phyloP scores from a whole-genome alignment of 2,888 invertebrate species.

The Omphaloscelis lunosa region DNA sequence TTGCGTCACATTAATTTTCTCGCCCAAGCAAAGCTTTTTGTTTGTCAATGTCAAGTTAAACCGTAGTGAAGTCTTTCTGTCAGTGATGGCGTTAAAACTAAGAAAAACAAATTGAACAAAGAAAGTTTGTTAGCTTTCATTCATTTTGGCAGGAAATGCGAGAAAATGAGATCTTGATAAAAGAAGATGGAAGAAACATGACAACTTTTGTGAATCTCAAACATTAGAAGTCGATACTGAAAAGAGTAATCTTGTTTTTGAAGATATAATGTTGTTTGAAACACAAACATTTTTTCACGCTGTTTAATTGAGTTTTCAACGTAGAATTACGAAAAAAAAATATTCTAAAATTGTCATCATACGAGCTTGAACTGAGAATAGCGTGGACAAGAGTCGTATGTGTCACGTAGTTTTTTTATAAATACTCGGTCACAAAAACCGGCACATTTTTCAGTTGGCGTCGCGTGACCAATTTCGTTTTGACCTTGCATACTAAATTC shows the following conservation, averaged over 20 bases:
- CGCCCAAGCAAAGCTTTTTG: conserved; percentile 30
- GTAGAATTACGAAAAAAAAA: conserved; percentile 46
- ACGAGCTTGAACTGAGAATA: conserved; percentile 75
- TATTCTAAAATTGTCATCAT: conserved; percentile 67
- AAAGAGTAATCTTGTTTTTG: conserved; percentile 5
- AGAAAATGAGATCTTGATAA: background rate
- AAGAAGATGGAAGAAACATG: conserved; percentile 13
- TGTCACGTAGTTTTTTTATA: conserved; percentile 82
- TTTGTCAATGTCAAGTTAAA: conserved; percentile 48
- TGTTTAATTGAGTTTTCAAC: conserved; percentile 36
- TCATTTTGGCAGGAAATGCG: conserved; percentile 4
- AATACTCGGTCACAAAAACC: conserved; percentile 82
- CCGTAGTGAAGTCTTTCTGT: background rate
- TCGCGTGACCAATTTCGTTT: conserved; percentile 81
- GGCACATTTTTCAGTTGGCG: conserved; percentile 81
- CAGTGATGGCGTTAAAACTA: conserved; percentile 16
- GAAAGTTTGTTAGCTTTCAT: conserved; percentile 16
- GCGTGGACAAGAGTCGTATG: conserved; percentile 72
- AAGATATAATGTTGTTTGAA: conserved; percentile 1
- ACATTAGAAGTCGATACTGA: background rate
- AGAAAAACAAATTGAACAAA: conserved; percentile 1
- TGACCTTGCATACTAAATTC: conserved; percentile 82
- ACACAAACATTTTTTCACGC: conserved; percentile 14
- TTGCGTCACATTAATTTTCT: conserved; percentile 58
- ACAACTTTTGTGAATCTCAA: background rate